phyloP scores from a whole-genome alignment of 1,140 invertebrate species.

The Eupristina koningsbergeri region DNA sequence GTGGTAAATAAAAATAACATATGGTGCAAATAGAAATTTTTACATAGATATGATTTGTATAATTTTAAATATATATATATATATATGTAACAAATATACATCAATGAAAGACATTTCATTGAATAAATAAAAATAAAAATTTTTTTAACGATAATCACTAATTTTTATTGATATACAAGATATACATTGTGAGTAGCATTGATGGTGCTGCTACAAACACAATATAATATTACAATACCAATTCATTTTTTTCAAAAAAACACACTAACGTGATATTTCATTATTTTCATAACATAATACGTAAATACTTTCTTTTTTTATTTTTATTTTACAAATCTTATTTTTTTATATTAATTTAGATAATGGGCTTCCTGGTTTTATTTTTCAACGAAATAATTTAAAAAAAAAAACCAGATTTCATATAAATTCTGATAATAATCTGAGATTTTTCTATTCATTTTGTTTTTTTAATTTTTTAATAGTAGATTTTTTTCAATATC shows the following conservation, averaged over 20 bases:
- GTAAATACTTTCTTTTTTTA: background rate
- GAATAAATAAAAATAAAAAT: background rate
- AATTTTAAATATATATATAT: too few relatives aligned
- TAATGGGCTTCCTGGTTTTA: constrained; percentile 4
- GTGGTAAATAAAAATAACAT: too few relatives aligned
- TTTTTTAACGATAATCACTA: constrained; percentile 65
- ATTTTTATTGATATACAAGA: constrained; percentile 72
- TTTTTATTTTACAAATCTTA: background rate
- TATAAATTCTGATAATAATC: background rate
- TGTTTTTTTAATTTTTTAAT: background rate
- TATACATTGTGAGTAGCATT: constrained; percentile 68
- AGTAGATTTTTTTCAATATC: background rate
- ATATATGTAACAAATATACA: background rate
- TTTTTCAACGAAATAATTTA: constrained; percentile 37
- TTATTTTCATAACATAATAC: background rate
- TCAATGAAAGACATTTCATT: background rate
- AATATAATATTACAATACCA: background rate
- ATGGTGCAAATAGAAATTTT: too few relatives aligned
- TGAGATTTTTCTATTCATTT: background rate
- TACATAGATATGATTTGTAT: too few relatives aligned
- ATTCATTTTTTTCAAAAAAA: constrained; percentile 35
- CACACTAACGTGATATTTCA: background rate
- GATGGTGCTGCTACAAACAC: constrained; percentile 60
- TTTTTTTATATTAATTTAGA: constrained; percentile 26
- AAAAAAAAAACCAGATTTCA: constrained; percentile 15